phyloP scores from a whole-genome alignment of 2,113 vertebrate species.

The Hippocampus mohnikei region DNA sequence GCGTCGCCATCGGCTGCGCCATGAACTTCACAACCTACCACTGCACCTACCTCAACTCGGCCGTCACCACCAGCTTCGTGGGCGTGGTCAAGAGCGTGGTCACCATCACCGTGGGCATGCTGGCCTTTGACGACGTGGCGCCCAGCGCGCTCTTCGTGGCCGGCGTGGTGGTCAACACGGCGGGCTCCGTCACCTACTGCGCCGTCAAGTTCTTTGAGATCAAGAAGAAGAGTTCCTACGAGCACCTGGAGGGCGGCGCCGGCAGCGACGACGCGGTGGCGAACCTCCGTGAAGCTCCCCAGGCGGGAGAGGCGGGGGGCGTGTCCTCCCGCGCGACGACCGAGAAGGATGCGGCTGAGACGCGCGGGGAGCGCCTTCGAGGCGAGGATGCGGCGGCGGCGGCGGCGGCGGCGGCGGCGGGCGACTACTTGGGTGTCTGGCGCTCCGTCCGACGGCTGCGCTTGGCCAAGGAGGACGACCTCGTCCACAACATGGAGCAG shows the following conservation, averaged over 20 bases:
- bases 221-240: slow-evolving; percentile 81
- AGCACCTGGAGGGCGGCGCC: slow-evolving; percentile 86
- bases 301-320: not conserved
- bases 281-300: not conserved
- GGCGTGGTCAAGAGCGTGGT: slow-evolving; percentile 97
- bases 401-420: slow-evolving; percentile 66
- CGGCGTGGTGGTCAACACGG: slow-evolving; percentile 91
- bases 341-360: slow-evolving; percentile 57
- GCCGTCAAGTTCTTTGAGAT: slow-evolving; percentile 89
- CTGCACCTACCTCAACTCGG: slow-evolving; percentile 98
- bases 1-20: slow-evolving; percentile 90
- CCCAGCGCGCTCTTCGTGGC: slow-evolving; percentile 90
- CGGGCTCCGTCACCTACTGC: slow-evolving; percentile 93
- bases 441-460: slow-evolving; percentile 83
- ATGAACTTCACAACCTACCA: slow-evolving; percentile 99
- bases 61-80: slow-evolving; percentile 98
- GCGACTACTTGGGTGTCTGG: slow-evolving; percentile 87
- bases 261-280: slow-evolving; percentile 62
- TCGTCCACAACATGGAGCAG: slow-evolving; percentile 89
- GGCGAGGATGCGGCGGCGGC: no score
- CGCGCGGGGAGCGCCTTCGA: slow-evolving; percentile 62
- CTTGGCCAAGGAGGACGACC: slow-evolving; percentile 85
- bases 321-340: slow-evolving; percentile 32
- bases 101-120: slow-evolving; percentile 96
- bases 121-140: slow-evolving; percentile 90